These are phyloP conservation scores for Drosophila setifemur DNA, from an alignment of 1,140 invertebrate genomes.

Conservation along the genomic window DNA sequence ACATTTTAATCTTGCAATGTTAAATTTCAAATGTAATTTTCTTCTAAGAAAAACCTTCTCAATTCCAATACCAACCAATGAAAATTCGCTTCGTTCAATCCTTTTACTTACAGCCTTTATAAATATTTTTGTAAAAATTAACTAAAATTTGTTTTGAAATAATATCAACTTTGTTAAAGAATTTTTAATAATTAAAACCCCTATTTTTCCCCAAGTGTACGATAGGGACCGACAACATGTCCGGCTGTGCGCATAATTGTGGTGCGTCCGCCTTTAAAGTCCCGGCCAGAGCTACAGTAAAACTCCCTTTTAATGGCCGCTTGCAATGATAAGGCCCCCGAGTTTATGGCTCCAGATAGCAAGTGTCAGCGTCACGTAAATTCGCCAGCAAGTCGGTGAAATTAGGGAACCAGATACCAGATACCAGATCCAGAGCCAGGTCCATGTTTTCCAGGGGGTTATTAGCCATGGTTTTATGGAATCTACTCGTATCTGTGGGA, in stretches of 20 bases:
- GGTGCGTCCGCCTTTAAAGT: constrained; percentile 53
- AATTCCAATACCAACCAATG: no score
- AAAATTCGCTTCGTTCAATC: no score
- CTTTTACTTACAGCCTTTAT: no score
- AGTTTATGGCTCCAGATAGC: constrained; percentile 76
- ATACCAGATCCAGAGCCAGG: no score
- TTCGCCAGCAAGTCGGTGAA: constrained; percentile 32
- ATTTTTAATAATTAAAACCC: no score
- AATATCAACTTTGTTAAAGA: no score
- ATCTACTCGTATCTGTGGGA: background rate
- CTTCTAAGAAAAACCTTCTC: no score
- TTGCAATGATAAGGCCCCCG: constrained; percentile 58
- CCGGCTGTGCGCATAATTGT: constrained; percentile 68
- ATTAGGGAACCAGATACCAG: constrained; percentile 30
- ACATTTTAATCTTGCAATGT: no score
- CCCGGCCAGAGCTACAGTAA: constrained; percentile 49
- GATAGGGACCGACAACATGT: constrained; percentile 45
- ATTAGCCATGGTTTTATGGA: constrained; percentile 29
- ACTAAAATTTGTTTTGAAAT: no score
- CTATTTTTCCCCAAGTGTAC: constrained; percentile 8
- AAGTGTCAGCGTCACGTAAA: constrained; percentile 72
- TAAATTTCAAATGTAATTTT: no score
- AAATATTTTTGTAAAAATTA: no score
- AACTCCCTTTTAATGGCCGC: constrained; percentile 65
- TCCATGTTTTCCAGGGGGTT: constrained; percentile 17